phyloP scores from a whole-genome alignment of 2,888 invertebrate genomes.

The Platynereis dumerilii region DNA sequence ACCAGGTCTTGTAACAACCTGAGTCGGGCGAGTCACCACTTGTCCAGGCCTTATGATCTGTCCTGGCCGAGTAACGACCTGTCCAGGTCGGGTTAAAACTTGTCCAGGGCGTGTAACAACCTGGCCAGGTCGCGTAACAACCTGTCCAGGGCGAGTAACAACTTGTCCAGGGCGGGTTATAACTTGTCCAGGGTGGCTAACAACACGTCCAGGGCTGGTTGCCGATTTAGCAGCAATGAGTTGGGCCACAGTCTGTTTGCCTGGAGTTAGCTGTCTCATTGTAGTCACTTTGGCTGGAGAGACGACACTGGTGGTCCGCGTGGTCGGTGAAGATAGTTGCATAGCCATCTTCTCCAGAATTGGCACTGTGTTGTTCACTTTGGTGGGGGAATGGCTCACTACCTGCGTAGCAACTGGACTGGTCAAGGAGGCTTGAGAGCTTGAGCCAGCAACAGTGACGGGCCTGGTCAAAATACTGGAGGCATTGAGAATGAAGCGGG shows the following conservation, averaged over 20 bases:
- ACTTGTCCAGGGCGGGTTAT: not conserved
- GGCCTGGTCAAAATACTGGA: too few relatives aligned
- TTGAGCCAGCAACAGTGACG: too few relatives aligned
- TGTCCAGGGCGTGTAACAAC: too few relatives aligned
- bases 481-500: too few relatives aligned
- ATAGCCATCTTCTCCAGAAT: constrained; percentile 40
- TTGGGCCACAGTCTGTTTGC: constrained; percentile 11
- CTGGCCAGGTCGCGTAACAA: too few relatives aligned
- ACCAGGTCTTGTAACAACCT: too few relatives aligned
- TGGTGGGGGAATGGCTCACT: not conserved
- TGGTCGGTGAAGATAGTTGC: constrained; percentile 29
- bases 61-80: too few relatives aligned
- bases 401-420: not conserved
- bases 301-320: not conserved
- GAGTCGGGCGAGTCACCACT: too few relatives aligned
- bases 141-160: not conserved
- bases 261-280: not conserved
- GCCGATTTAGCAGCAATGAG: constrained; percentile 7
- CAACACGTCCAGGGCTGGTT: not conserved
- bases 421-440: too few relatives aligned
- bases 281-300: constrained; percentile 10
- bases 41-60: too few relatives aligned
- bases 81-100: too few relatives aligned
- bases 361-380: constrained; percentile 34
- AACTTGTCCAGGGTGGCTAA: not conserved